Conservation (phyloP, 35 echinoderm and acorn worm genomes). For the Holothuria glaberrima region DNA sequence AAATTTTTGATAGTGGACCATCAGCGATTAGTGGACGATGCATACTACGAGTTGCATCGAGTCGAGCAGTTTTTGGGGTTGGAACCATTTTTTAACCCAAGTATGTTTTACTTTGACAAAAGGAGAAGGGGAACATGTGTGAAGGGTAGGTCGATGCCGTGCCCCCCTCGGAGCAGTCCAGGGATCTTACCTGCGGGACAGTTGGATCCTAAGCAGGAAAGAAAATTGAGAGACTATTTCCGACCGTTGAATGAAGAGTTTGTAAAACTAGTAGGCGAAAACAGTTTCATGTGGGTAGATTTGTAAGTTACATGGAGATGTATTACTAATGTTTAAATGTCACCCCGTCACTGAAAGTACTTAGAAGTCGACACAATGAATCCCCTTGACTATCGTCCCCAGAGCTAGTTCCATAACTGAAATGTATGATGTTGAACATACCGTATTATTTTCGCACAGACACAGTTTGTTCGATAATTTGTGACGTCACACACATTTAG, state of each 20-base stretch:
- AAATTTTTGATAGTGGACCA: slow-evolving; percentile 54
- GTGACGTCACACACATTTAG: too few species aligned
- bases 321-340: too few species aligned
- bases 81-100: slow-evolving; percentile 3
- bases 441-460: too few species aligned
- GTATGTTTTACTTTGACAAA: slow-evolving; percentile 37
- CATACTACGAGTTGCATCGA: slow-evolving; percentile 43
- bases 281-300: slow-evolving; percentile 42
- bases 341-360: too few species aligned
- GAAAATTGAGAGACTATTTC: slow-evolving; percentile 58
- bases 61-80: slow-evolving; percentile 46
- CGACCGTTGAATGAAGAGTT: slow-evolving; percentile 61
- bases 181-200: slow-evolving; percentile 35
- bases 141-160: neutral
- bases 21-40: slow-evolving; percentile 3
- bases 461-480: too few species aligned
- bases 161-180: slow-evolving; percentile 46
- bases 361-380: too few species aligned
- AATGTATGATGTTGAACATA: too few species aligned
- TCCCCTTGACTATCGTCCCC: too few species aligned
- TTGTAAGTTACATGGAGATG: neutral
- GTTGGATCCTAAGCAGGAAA: neutral
- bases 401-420: too few species aligned
- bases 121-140: slow-evolving; percentile 42
- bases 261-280: slow-evolving; percentile 20